Conservation (phyloP, 2,888 invertebrate genomes). For the Flabesymbios commensalis region DNA sequence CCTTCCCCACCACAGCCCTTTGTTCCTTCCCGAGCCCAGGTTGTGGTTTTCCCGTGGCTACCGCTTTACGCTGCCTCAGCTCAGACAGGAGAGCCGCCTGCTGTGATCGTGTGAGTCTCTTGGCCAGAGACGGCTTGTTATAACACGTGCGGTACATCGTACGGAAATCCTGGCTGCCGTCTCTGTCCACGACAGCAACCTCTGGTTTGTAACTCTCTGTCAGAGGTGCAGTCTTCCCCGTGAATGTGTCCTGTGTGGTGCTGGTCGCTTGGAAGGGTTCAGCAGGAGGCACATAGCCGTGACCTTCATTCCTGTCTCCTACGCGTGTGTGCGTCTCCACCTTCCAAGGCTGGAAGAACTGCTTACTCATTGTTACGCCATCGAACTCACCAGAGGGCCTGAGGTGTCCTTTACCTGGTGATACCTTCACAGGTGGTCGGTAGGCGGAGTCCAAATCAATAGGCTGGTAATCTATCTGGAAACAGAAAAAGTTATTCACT, state of each 20-base stretch:
- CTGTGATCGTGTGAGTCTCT: conserved; percentile 16
- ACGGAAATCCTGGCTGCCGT: conserved; percentile 45
- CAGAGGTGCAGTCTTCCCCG: conserved; percentile 40
- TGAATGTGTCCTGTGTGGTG: conserved; percentile 41
- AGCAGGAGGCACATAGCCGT: conserved; percentile 46
- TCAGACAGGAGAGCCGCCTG: conserved; percentile 18
- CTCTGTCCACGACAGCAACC: conserved; percentile 34
- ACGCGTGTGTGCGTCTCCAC: conserved; percentile 37
- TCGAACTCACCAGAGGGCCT: conserved; percentile 28
- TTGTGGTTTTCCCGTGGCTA: too few species aligned
- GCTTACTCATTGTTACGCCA: conserved; percentile 26
- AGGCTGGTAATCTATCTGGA: conserved; percentile 52
- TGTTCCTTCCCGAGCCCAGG: too few species aligned
- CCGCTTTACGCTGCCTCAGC: conserved; percentile 16
- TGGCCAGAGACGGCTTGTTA: not conserved
- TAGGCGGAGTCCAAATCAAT: conserved; percentile 42
- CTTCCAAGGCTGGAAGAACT: conserved; percentile 46
- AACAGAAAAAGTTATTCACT: conserved; percentile 6
- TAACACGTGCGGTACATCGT: conserved; percentile 31
- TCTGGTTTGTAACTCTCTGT: conserved; percentile 44
- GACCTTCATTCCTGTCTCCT: conserved; percentile 54
- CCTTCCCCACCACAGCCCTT: too few species aligned
- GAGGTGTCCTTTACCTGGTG: not conserved
- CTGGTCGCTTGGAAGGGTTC: conserved; percentile 41
- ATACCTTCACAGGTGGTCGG: conserved; percentile 20